Evolutionary conservation across 2,797 vertebrate genomes (phyloP), one percentile per base, ranked within the genome.

Genomic region (Bryconaethiops microstoma): DNA sequence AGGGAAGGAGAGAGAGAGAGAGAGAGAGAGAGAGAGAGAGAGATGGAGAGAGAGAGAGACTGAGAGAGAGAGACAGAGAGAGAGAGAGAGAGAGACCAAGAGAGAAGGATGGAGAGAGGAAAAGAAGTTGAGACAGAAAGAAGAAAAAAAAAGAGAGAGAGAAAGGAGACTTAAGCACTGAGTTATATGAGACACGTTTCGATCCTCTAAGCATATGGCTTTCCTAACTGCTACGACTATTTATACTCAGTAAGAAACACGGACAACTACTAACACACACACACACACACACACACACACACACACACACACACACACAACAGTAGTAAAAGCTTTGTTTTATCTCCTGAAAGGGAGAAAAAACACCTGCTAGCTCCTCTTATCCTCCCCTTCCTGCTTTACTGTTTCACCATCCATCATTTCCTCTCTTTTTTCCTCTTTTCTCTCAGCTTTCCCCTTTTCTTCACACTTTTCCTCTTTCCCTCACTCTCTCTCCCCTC

Each of bases 361-460:
- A 83, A 80, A n/a, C 62, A 65, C 78, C 72, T 72, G 73, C 73
- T 57, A 76, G 72, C 35, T 77, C 62, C 78, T 67, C 68, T 50
- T 50, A 35, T 39, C 45, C 42, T 39, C 71, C 72, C 72, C 60
- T 45, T 76, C 39, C 64, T 73, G 35, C 21, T 76, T 52, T 45
- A 25, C 68, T 19, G 16, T 52, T 73, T 29, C 40, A 40, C 63
- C 35, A n/a, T 50, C 55, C 72, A 65, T 25, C 71, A 52, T 48
- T 74, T 50, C 25, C 25, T 35, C 13, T 23, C 76, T 68, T 12
- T 25, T 16, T 7, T 19, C n/a, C n/a, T n/a, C n/a, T n/a, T n/a
- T n/a, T n/a, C n/a, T n/a, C n/a, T n/a, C n/a, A n/a, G n/a, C n/a
- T n/a, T n/a, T n/a, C n/a, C n/a, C n/a, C n/a, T 65, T 13, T 65